Evolutionary conservation across 2,888 invertebrate genomes (phyloP), one percentile per base, ranked within the genome.

Genomic region (Tolmerus cingulatus): DNA sequence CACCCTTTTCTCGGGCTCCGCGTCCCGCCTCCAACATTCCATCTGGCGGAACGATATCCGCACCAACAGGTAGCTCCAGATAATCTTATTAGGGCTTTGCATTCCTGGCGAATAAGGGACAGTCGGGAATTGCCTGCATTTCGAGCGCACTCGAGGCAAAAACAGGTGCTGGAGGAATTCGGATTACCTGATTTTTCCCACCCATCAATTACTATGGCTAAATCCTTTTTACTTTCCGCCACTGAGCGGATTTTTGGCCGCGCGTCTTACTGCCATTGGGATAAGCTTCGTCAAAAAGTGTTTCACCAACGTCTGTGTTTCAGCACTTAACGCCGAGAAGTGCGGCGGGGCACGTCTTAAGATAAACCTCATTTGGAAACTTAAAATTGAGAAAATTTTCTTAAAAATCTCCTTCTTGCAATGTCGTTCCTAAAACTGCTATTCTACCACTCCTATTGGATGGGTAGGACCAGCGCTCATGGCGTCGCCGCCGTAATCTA

Each of bases 81-180:
- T 78, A 78, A 78, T 78, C 78, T 78, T 78, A 78, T 78, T 78
- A 78, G 78, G 78, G 19, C 37, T 43, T 78, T 46, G 78, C 78
- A 78, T 78, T 78, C 43, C 78, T 19, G 43, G 37, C 23, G 37
- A 23, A 78, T n/a, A 40, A 34, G 23, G 43, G 78, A 78, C 37
- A 43, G 16, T 43, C 14, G 8, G 78, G 78, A 78, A 78, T 78
- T 78, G 43, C 34, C 76, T 76, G 76, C 76, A 34, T 76, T 76
- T 76, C 78, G 19, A 78, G 23, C 19, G 19, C 8, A 9, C 5
- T 4, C 57, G 19, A 57, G 57, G 40, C 7, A 78, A 78, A 78
- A 78, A 43, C 43, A 43, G 19, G 40, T 77, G 40, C 57, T 8
- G 37, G 2, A n/a, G 34, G 77, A 77, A 77, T 77, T 77, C 8